Evolutionary conservation across 2,113 vertebrate genomes (phyloP).

Genomic region (Myrmecophaga tridactyla): DNA sequence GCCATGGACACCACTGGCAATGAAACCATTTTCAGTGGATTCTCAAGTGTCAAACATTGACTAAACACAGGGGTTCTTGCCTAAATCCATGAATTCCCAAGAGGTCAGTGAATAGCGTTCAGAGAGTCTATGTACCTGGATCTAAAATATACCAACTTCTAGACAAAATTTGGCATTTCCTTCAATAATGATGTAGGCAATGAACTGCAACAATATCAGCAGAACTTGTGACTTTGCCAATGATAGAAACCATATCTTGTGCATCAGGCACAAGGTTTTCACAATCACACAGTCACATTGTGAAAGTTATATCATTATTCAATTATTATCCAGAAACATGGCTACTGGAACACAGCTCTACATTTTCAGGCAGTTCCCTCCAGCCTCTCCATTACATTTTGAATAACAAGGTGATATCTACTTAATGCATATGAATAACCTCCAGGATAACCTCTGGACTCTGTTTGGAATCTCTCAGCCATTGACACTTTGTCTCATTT

Average conservation of each 20-base stretch:
- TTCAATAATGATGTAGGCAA: not conserved
- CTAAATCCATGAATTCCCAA: not conserved
- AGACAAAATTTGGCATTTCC: not conserved
- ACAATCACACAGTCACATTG: too few species aligned
- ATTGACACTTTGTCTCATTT: too few species aligned
- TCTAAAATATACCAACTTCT: not conserved
- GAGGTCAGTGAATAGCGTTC: not conserved
- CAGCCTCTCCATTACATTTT: too few species aligned
- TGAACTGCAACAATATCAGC: not conserved
- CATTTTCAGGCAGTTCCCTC: too few species aligned
- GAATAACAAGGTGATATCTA: too few species aligned
- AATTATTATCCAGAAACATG: too few species aligned
- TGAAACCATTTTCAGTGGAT: not conserved
- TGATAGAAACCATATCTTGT: constrained; percentile 24
- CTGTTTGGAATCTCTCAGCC: too few species aligned
- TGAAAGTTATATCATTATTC: too few species aligned
- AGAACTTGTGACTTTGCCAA: not conserved
- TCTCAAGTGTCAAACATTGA: not conserved
- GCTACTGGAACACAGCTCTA: too few species aligned
- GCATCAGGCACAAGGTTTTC: too few species aligned
- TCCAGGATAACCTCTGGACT: too few species aligned
- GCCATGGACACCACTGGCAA: not conserved
- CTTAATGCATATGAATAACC: too few species aligned
- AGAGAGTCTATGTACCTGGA: not conserved
- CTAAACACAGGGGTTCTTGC: not conserved